phyloP scores from a whole-genome alignment of 2,113 vertebrate species.

The Pseudopodoces humilis region DNA sequence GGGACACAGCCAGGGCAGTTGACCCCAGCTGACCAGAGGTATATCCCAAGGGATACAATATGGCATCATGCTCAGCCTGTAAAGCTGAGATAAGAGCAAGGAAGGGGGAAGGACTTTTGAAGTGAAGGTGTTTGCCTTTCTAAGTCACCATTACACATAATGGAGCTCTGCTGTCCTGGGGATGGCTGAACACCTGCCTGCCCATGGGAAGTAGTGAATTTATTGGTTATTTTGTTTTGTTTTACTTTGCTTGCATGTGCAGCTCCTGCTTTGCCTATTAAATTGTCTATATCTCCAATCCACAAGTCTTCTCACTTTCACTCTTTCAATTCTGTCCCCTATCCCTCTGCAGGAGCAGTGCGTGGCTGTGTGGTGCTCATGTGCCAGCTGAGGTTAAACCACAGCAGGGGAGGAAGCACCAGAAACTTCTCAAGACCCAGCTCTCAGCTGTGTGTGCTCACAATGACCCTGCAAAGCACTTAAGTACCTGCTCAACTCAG shows the following conservation, averaged over 20 bases:
- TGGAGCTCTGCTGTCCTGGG: neutral
- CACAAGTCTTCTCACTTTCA: neutral
- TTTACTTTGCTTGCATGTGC: neutral
- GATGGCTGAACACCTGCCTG: neutral
- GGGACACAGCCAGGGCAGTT: neutral
- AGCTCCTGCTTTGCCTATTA: neutral
- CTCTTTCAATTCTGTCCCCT: neutral
- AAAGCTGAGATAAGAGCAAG: neutral
- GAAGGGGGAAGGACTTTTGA: neutral
- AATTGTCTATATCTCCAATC: neutral
- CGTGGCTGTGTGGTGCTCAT: neutral
- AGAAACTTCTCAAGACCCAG: neutral
- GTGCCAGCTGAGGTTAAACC: neutral
- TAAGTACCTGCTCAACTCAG: neutral
- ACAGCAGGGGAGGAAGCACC: neutral
- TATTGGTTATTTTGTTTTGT: neutral
- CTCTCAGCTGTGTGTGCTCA: neutral
- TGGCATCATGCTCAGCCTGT: neutral
- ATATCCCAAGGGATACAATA: neutral
- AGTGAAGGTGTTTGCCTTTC: neutral
- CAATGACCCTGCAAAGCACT: neutral
- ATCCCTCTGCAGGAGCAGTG: neutral
- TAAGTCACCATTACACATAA: accelerated
- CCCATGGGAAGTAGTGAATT: neutral
- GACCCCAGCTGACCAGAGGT: neutral